A percentile compares a stretch with the other conserved stretches of the same genome.
Conservation (phyloP, 2,113 vertebrate genomes). For the Chrysochloris asiatica region DNA sequence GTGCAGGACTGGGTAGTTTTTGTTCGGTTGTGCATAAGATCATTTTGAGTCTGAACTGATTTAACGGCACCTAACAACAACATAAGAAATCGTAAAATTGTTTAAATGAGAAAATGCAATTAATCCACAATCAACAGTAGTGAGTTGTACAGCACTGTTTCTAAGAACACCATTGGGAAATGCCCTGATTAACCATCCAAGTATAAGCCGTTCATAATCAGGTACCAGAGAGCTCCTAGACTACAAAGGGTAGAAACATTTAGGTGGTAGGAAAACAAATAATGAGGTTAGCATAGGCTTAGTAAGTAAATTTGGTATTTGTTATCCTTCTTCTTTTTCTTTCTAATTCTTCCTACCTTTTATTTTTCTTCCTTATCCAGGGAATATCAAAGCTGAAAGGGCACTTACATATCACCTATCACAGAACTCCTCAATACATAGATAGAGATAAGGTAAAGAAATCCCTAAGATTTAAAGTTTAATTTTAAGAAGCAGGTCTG, state of each 20-base stretch:
- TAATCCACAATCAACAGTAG: not conserved
- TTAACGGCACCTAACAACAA: no score
- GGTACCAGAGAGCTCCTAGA: no score
- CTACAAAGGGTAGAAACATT: not conserved
- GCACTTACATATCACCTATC: not conserved
- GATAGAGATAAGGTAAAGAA: constrained; percentile 10
- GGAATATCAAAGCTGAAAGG: not conserved
- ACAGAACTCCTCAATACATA: not conserved
- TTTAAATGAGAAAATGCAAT: no score
- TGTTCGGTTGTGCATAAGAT: no score
- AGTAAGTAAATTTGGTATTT: not conserved
- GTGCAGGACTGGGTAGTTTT: no score
- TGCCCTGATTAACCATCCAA: not conserved
- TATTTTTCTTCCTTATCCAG: not conserved
- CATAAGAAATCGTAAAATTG: no score
- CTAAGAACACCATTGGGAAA: not conserved
- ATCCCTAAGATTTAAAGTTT: not conserved
- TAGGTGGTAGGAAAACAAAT: not conserved
- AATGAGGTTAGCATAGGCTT: not conserved
- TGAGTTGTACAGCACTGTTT: not conserved
- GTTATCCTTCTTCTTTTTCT: not conserved
- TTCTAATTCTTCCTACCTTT: not conserved
- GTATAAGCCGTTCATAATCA: no score
- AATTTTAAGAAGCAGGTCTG: no score
- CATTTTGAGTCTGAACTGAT: no score